Evolutionary conservation across 2,888 invertebrate genomes (phyloP), one percentile per base, ranked within the genome.

Genomic region (Eugnorisma glareosa): DNA sequence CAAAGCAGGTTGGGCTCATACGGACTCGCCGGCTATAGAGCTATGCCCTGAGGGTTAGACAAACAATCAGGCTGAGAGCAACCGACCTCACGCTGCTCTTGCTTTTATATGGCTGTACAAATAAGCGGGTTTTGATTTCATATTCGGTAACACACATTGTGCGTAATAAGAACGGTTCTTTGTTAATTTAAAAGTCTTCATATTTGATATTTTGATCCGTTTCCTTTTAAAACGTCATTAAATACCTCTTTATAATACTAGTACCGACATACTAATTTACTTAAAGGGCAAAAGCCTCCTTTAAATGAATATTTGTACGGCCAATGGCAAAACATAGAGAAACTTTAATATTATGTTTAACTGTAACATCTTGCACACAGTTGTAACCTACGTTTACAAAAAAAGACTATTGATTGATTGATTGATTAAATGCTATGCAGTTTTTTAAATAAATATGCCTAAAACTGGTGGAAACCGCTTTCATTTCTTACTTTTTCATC

Each of bases 41-140:
- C 57, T 67, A 40, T 69, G 63, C 75, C 69, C 75, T 61, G 63
- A 75, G 81, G 77, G 72, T 70, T 76, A 75, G 64, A 24, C 77
- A 85, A 86, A 86, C 87, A 86, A 85, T 86, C 83, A 76, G n/a
- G 18, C 40, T 82, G 67, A 85, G 64, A 86, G 83, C 84, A 21
- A 48, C 51, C 64, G 51, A 72, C 75, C 66, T 59, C 37, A 72
- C 35, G 59, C 31, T 73, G 35, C 70, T 69, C 48, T 69, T 74
- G 37, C 59, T 72, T 83, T 67, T 51, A 75, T 68, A 77, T 70
- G 48, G 75, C 57, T 73, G 31, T 72, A 43, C 69, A 79, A 79
- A 85, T 81, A 77, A 70, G n/a, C 73, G 66, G 76, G 54, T 75
- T 77, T 77, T 67, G 72, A 81, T 74, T 69, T 71, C n/a, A 66